These are phyloP conservation scores for Amphiduros pacificus DNA, from an alignment of 2,888 invertebrate genomes.

Conservation along the genomic window DNA sequence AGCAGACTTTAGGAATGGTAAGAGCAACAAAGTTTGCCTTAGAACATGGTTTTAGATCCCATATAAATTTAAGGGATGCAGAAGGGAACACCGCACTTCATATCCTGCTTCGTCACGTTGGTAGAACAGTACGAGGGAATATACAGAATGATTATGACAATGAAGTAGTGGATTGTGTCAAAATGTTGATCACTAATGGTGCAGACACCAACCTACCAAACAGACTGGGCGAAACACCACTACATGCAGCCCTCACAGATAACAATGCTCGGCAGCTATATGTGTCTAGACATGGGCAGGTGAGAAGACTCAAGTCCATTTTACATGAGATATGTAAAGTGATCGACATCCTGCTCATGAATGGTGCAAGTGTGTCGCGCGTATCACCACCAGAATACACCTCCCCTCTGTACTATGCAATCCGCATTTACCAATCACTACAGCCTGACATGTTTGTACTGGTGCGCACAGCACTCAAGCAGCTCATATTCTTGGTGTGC, in stretches of 20 bases:
- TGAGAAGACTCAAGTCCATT: conserved; percentile 31
- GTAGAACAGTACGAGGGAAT: conserved; percentile 29
- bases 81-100: conserved; percentile 73
- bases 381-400: conserved; percentile 24
- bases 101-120: conserved; percentile 31
- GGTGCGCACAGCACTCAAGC: conserved; percentile 31
- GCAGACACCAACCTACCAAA: conserved; percentile 50
- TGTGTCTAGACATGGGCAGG: conserved; percentile 32
- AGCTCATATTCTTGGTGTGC: conserved; percentile 30
- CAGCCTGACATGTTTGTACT: conserved; percentile 36
- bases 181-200: conserved; percentile 49
- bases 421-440: conserved; percentile 32
- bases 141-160: conserved; percentile 39
- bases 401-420: conserved; percentile 35
- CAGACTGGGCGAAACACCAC: conserved; percentile 72
- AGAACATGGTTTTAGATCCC: conserved; percentile 71
- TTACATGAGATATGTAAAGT: conserved; percentile 33
- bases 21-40: conserved; percentile 71
- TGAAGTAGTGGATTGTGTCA: conserved; percentile 48
- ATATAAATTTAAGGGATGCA: conserved; percentile 74
- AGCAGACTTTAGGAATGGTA: conserved; percentile 64
- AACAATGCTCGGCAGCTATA: conserved; percentile 29
- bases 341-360: conserved; percentile 30
- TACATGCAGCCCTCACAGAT: conserved; percentile 60
- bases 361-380: conserved; percentile 30